Percentiles rank a stretch among this genome's conserved stretches.
Conservation (phyloP, 2,113 vertebrate genomes). For the Scomber scombrus region DNA sequence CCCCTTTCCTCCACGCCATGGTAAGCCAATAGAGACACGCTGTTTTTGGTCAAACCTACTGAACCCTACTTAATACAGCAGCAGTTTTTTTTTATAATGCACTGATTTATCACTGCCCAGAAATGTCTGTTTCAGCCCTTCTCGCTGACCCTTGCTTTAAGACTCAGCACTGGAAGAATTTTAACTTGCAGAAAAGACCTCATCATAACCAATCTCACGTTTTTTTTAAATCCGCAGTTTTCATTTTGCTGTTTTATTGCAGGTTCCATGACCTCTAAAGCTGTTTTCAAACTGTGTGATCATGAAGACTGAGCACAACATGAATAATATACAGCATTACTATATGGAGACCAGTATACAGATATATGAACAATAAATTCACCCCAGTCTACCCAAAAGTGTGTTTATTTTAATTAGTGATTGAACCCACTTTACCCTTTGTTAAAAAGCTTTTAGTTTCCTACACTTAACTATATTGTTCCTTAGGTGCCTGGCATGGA, state of each 20-base stretch:
- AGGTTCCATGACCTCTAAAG: background rate
- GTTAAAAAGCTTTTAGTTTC: too few relatives aligned
- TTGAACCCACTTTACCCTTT: background rate
- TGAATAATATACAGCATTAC: background rate
- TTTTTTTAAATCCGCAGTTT: constrained; percentile 9
- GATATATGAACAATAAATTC: background rate
- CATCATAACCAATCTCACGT: background rate
- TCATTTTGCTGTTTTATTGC: constrained; percentile 24
- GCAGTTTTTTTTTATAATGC: constrained; percentile 37
- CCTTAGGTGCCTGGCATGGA: background rate
- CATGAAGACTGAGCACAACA: background rate
- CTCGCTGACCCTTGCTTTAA: constrained; percentile 39
- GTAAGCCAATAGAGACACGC: constrained; percentile 67
- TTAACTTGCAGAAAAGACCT: constrained; percentile 27
- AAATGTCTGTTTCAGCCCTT: constrained; percentile 53
- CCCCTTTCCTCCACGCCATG: constrained; percentile 57
- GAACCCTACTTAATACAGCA: constrained; percentile 41
- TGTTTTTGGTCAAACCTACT: constrained; percentile 40
- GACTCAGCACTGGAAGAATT: constrained; percentile 48
- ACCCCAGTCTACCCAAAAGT: background rate
- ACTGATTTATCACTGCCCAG: constrained; percentile 39
- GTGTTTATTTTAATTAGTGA: background rate
- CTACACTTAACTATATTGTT: background rate
- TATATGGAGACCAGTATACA: too few relatives aligned
- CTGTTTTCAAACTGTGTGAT: constrained; percentile 1